These are phyloP conservation scores for Chrysomallon squamiferum DNA, from an alignment of 1,140 invertebrate species.

Conservation along the genomic window DNA sequence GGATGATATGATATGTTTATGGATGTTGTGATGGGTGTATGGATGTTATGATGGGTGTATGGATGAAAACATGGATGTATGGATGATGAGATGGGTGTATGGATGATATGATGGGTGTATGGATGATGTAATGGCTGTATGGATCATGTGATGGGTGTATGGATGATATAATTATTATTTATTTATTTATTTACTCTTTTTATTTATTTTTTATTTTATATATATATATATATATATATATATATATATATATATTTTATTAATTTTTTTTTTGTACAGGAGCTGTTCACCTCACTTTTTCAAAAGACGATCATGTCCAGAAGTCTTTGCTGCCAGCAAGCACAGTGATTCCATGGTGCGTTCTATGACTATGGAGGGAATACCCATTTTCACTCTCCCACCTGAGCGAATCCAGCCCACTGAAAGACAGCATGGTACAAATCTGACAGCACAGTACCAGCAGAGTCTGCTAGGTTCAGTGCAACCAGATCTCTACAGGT, in stretches of 20 bases:
- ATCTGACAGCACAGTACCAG: conserved; percentile 17
- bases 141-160: neutral
- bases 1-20: no score
- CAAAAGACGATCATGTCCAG: conserved; percentile 42
- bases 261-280: conserved; percentile 8
- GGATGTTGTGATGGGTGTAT: no score
- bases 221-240: neutral
- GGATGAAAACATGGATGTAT: no score
- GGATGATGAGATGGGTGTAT: neutral
- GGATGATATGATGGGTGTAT: neutral
- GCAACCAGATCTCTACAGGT: conserved; percentile 50
- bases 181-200: neutral
- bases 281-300: conserved; percentile 33
- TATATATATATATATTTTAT: neutral
- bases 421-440: conserved; percentile 9
- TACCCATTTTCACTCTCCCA: conserved; percentile 48
- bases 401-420: conserved; percentile 50
- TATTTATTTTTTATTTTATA: neutral
- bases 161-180: neutral
- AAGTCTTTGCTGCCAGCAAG: conserved; percentile 11
- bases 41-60: no score
- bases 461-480: conserved; percentile 34
- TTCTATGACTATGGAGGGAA: conserved; percentile 36
- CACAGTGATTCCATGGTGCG: conserved; percentile 29
- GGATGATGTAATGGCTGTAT: neutral